Evolutionary conservation across 1,140 invertebrate genomes (phyloP).

Genomic region (Drosophila nannoptera): DNA sequence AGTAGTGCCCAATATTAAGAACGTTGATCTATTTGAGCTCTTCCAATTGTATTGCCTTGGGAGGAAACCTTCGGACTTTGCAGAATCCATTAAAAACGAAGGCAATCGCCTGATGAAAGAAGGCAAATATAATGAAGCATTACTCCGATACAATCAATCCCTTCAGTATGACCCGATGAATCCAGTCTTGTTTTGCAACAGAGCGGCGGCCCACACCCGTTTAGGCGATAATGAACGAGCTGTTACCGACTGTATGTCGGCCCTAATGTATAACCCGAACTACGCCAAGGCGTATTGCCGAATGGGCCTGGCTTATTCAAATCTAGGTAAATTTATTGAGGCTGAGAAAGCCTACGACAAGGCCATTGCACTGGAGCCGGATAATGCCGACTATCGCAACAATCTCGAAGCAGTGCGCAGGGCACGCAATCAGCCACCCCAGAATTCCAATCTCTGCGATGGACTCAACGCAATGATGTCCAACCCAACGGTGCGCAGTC

Average conservation of each 20-base stretch:
- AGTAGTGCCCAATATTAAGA: slow-evolving; percentile 59
- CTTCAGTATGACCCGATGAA: slow-evolving; percentile 91
- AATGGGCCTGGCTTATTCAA: slow-evolving; percentile 93
- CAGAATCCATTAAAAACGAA: slow-evolving; percentile 88
- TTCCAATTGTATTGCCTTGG: slow-evolving; percentile 75
- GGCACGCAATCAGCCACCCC: slow-evolving; percentile 80
- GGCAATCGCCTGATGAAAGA: slow-evolving; percentile 93
- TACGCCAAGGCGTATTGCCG: slow-evolving; percentile 97
- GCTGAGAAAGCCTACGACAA: slow-evolving; percentile 92
- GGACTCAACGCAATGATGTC: slow-evolving; percentile 63
- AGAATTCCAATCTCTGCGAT: slow-evolving; percentile 58
- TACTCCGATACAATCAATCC: slow-evolving; percentile 90
- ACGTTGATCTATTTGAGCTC: slow-evolving; percentile 80
- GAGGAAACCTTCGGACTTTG: slow-evolving; percentile 81
- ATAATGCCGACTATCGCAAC: slow-evolving; percentile 93
- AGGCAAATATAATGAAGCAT: slow-evolving; percentile 88
- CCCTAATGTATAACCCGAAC: slow-evolving; percentile 91
- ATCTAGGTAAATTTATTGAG: slow-evolving; percentile 88
- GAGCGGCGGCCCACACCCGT: slow-evolving; percentile 94
- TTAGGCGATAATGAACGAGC: slow-evolving; percentile 89
- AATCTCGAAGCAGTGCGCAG: slow-evolving; percentile 91
- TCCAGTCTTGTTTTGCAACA: slow-evolving; percentile 96
- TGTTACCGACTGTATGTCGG: slow-evolving; percentile 93
- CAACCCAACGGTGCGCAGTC: slow-evolving; percentile 67
- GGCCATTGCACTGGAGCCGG: slow-evolving; percentile 93